Evolutionary conservation across 2,888 invertebrate species (phyloP).

Genomic region (Piscicola geometra): DNA sequence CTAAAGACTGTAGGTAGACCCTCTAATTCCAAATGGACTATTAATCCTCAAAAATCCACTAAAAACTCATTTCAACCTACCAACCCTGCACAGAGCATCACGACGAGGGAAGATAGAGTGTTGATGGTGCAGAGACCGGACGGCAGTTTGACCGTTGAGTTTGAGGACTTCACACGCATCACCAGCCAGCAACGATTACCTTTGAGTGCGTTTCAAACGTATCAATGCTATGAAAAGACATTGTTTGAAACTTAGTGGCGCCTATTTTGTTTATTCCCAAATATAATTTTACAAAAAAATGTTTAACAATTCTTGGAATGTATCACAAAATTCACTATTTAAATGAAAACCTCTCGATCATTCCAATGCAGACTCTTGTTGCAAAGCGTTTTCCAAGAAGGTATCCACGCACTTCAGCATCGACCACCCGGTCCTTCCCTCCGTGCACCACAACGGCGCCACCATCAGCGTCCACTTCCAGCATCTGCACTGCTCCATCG

Average conservation of each 20-base stretch:
- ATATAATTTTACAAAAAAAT: no score
- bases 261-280: no score
- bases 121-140: conserved; percentile 53
- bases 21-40: no score
- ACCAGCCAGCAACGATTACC: conserved; percentile 48
- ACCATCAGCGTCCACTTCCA: background rate
- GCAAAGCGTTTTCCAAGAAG: conserved; percentile 11
- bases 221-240: background rate
- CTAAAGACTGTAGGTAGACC: no score
- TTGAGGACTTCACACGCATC: conserved; percentile 55
- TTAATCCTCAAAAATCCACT: no score
- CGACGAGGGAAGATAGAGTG: conserved; percentile 54
- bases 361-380: conserved; percentile 13
- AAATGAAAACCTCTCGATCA: no score
- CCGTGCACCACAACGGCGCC: background rate
- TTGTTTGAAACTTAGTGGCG: background rate
- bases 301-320: no score
- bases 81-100: conserved; percentile 54
- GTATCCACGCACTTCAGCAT: conserved; percentile 18
- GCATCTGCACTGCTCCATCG: background rate
- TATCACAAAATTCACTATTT: no score
- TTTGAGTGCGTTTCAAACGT: background rate
- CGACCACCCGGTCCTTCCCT: conserved; percentile 5
- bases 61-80: no score
- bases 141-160: conserved; percentile 54